Evolutionary conservation across 2,797 vertebrate species (phyloP), one percentile per base, ranked within the genome.

Genomic region (Philypnodon macrostomus): DNA sequence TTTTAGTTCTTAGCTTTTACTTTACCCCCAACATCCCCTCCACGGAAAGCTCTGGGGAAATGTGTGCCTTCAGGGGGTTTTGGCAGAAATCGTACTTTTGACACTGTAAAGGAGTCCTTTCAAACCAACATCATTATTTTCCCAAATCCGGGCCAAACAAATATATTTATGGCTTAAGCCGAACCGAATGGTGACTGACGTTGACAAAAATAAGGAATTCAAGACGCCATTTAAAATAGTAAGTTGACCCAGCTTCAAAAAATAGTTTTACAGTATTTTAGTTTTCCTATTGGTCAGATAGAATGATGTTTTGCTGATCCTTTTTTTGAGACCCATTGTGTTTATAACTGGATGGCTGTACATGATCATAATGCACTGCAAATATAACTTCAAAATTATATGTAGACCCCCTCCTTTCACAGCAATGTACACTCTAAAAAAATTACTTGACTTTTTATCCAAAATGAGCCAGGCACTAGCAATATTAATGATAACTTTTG

Each of bases 141-240:
- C 16, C 8, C 41, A 15, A 18, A 44, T 17, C 26, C 16, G 10
- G 18, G 41, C 41, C 27, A 44, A 30, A 44, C 26, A 44, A 44
- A 30, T 44, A 44, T 44, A 44, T 44, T 44, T 44, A 44, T 14
- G 18, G 11, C 24, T 30, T 44, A 44, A 44, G 39, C 39, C 40
- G 12, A 29, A 15, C 40, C 40, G 2, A 26, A 42, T 14, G 16
- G 26, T 36, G 34, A 11, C 34, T 36, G 15, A 36, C 24, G 16
- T 16, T 18, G 15, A 30, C 41, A 19, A 27, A 27, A 18, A 18
- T 13, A 17, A 18, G 3, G 26, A 7, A 12, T 27, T 9, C 13
- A 16, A 15, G 12, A 16, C 1, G n/a, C n/a, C n/a, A 14, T 11
- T 26, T 14, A 27, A 41, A 27, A 27, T 27, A 27, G 39, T 27